Conservation (phyloP, 92 coral and sea anemone species). For the Actinostola sp. region DNA sequence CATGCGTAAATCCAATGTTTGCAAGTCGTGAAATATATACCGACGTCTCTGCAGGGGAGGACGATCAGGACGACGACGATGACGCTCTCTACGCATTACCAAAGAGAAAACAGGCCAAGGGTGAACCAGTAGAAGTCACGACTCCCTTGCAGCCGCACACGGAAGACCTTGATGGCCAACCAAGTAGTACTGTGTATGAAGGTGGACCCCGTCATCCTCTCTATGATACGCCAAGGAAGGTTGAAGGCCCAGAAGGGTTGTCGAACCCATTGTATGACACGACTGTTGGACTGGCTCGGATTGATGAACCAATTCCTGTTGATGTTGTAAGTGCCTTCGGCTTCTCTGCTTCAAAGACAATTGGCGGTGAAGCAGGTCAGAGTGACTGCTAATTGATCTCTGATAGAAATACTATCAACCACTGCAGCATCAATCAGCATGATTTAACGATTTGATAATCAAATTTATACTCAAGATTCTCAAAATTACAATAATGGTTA, state of each 20-base stretch:
- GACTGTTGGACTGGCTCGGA: background rate
- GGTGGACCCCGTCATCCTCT: background rate
- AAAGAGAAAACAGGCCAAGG: background rate
- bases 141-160: no score
- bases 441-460: background rate
- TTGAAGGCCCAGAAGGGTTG: background rate
- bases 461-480: background rate
- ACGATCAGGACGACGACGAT: constrained; percentile 1
- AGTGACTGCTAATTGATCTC: constrained; percentile 4
- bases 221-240: constrained; percentile 3
- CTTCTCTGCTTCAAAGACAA: background rate
- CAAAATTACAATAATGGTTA: no score
- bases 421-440: no score
- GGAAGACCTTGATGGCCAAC: no score
- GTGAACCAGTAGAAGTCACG: no score
- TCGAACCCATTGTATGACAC: background rate
- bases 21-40: constrained; percentile 17
- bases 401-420: background rate
- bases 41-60: no score
- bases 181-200: no score
- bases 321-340: constrained; percentile 15
- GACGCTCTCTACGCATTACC: constrained; percentile 4
- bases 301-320: background rate
- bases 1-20: constrained; percentile 39
- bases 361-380: background rate